phyloP scores from a whole-genome alignment of 92 coral and sea anemone genomes.

The Actinernus sp. region DNA sequence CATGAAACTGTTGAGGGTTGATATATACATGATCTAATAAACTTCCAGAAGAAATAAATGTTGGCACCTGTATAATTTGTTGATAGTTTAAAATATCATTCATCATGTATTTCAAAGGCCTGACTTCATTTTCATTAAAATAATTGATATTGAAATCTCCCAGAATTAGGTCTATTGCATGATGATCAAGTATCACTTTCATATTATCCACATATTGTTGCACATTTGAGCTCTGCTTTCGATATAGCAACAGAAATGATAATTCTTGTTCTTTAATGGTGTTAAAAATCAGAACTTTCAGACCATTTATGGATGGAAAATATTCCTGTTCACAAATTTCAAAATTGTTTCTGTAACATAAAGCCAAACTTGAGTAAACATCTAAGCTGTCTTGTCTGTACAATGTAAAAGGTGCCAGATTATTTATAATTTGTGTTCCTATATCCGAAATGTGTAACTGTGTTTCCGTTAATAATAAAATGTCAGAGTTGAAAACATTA shows the following conservation, averaged over 20 bases:
- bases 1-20: no score
- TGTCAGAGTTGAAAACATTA: conserved; percentile 32
- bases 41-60: conserved; percentile 68
- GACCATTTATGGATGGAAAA: conserved; percentile 40
- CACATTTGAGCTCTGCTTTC: conserved; percentile 20
- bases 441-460: conserved; percentile 37
- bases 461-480: conserved; percentile 53
- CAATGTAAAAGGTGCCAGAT: conserved; percentile 38
- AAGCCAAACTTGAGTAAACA: conserved; percentile 61
- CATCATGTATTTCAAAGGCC: conserved; percentile 51
- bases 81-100: conserved; percentile 27
- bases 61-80: conserved; percentile 52
- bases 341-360: conserved; percentile 28
- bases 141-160: conserved; percentile 67
- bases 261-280: no score
- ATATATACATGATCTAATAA: conserved; percentile 70
- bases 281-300: no score
- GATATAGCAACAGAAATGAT: conserved; percentile 25
- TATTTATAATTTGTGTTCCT: conserved; percentile 27
- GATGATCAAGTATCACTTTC: conserved; percentile 16
- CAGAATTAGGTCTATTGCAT: conserved; percentile 44
- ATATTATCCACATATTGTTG: conserved; percentile 11
- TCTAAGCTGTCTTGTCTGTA: conserved; percentile 39
- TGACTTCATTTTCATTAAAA: conserved; percentile 31
- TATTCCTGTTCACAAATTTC: conserved; percentile 28